phyloP scores from a whole-genome alignment of 1,140 invertebrate genomes.

The Zophobas morio region DNA sequence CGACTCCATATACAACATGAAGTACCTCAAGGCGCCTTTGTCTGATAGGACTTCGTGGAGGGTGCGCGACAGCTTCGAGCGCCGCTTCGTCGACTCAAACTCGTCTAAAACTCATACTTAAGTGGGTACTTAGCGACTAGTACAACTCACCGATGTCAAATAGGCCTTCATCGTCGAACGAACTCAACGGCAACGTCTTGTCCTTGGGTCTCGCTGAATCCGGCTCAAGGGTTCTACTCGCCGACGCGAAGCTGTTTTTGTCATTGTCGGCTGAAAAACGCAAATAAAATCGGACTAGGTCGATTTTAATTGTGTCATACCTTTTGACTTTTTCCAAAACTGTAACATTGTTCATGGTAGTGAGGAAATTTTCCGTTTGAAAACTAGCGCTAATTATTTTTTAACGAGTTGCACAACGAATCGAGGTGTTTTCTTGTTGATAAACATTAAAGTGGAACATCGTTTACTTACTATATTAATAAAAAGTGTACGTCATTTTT shows the following conservation, averaged over 20 bases:
- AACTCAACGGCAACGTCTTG: slow-evolving; percentile 47
- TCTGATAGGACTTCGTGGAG: slow-evolving; percentile 78
- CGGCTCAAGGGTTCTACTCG: slow-evolving; percentile 5
- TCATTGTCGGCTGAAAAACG: neutral
- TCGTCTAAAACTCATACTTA: slow-evolving; percentile 53
- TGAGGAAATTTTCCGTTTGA: neutral
- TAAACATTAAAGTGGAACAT: too few species aligned
- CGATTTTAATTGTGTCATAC: neutral
- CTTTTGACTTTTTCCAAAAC: slow-evolving; percentile 62
- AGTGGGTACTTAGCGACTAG: too few species aligned
- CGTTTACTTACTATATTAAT: too few species aligned
- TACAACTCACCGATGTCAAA: slow-evolving; percentile 58
- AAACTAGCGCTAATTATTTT: too few species aligned
- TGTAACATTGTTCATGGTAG: slow-evolving; percentile 65
- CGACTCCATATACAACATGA: slow-evolving; percentile 82
- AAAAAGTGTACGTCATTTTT: too few species aligned
- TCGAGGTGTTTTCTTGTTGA: too few species aligned
- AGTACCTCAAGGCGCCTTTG: slow-evolving; percentile 79
- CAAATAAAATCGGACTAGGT: slow-evolving; percentile 2
- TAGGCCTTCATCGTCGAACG: slow-evolving; percentile 63
- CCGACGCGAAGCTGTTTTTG: neutral
- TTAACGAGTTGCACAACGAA: too few species aligned
- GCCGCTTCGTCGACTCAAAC: slow-evolving; percentile 55
- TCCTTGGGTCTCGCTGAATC: neutral
- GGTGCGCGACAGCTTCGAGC: slow-evolving; percentile 75